Base-by-base conservation (phyloP, 2,888 invertebrate genomes). In the Lysandra coridon region DNA sequence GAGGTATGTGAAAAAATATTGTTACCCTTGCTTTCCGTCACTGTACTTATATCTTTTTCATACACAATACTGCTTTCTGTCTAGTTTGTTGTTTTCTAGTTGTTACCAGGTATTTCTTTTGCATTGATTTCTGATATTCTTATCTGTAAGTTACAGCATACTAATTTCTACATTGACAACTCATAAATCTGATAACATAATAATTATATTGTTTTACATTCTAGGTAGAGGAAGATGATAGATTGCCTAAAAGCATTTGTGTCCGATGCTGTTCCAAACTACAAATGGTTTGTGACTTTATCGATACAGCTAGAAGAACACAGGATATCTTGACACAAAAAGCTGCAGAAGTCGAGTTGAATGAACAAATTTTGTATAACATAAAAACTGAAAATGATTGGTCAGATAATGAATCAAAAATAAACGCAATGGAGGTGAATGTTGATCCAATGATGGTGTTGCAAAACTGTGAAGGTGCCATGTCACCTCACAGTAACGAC, bases 391-490 rank as follows among this genome's bases (percentile, higher is more conserved):
- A 87, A 79, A 81, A 83, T 33, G 86, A 87, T 74, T 86, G 85
- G 60, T 82, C 76, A 77, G 88, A 87, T 78, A 86, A 87, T 83
- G 89, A 89, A 14, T 79, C 74, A 49, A 87, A 86, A 86, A 88
- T 91, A 78, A 95, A 95, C 78, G 95, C 96, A 90, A 95, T 97
- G 95, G 96, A 97, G 91, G 95, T 97, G 0, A 95, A 95, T 86
- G 95, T 97, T 0, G 97, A 97, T 87, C 96, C 97, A 4, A 96
- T 96, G 96, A 90, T 96, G 86, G 95, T 96, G 83, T 88, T 96
- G 75, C 96, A 96, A 84, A 96, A 95, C 83, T 90, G 95, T 81
- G 95, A 95, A 82, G 92, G 90, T 73, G 82, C 84, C 84, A 87
- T 81, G 49, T 57, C 76, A 23, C 86, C 86, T 73, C 85, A 86